Evolutionary conservation across 2,113 vertebrate species (phyloP), one percentile per base, ranked within the genome.

Genomic region (Nothoprocta pentlandii): DNA sequence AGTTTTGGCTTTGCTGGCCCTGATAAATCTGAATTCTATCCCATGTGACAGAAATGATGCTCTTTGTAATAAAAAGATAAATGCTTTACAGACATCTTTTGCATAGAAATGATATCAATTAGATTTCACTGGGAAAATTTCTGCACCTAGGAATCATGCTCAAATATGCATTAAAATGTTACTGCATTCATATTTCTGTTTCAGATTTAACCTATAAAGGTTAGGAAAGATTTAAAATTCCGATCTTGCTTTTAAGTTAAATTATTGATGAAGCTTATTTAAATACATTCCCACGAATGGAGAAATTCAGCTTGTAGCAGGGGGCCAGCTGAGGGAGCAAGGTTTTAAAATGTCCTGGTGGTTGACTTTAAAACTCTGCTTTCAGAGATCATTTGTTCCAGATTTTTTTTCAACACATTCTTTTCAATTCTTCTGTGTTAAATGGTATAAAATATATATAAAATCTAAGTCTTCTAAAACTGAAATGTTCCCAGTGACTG

Each of bases 401-500:
- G 84, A 77, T 26, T 26, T 87, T 76, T 70, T 90, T 94, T 68
- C 82, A 44, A 36, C 92, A 95, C 93, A 86, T 97, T 94, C 91
- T 63, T 96, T 87, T 95, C 79, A 95, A 85, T 86, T 97, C 61
- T 90, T 92, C 83, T 85, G 14, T 90, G 56, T 91, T 88, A 97
- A 93, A 87, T 92, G 15, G 59, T 85, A 96, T 79, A 95, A 97
- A 90, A 64, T 96, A 86, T 92, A 14, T 87, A 87, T 85, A 91
- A 84, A 96, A 95, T 97, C 94, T 95, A 90, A 88, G 53, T 85
- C 56, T 93, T 94, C 90, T 97, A 95, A 97, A 98, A 98, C 96
- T 93, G 97, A 98, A 96, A 96, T 95, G 96, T 97, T 97, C 95
- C 96, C 96, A 97, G 97, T 97, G 96, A 99, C 99, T 99, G 98